phyloP scores from a whole-genome alignment of 2,797 vertebrate genomes.

The Falco naumanni region DNA sequence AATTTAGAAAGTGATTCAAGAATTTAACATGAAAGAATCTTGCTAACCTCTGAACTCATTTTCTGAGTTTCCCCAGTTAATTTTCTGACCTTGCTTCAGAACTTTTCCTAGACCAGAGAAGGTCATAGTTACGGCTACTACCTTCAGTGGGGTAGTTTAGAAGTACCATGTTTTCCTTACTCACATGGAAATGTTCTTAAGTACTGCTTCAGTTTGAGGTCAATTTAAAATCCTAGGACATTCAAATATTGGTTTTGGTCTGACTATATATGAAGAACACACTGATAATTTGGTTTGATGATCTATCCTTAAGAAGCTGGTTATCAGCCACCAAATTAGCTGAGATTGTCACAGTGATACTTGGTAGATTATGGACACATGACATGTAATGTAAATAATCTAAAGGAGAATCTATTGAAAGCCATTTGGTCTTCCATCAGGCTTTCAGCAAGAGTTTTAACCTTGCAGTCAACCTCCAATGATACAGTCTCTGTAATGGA shows the following conservation, averaged over 20 bases:
- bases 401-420: neutral
- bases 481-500: conserved; percentile 29
- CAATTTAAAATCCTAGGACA: neutral
- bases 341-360: neutral
- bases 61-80: neutral
- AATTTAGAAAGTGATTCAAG: neutral
- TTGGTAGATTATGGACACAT: neutral
- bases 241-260: neutral
- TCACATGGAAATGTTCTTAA: neutral
- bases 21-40: neutral
- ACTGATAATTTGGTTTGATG: neutral
- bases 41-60: fast-evolving
- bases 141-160: neutral
- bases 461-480: conserved; percentile 31
- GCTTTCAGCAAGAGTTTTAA: conserved; percentile 8
- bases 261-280: neutral
- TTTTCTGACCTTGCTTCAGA: neutral
- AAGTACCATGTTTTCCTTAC: neutral
- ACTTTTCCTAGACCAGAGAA: neutral
- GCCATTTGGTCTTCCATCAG: neutral
- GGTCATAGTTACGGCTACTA: neutral
- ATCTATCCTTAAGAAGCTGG: neutral
- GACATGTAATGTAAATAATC: neutral
- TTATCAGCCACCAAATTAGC: neutral
- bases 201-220: neutral